Percentiles rank a stretch among this genome's conserved stretches.
Evolutionary conservation across 2,797 vertebrate species (phyloP).

Genomic region (Acanthurus lineatus): DNA sequence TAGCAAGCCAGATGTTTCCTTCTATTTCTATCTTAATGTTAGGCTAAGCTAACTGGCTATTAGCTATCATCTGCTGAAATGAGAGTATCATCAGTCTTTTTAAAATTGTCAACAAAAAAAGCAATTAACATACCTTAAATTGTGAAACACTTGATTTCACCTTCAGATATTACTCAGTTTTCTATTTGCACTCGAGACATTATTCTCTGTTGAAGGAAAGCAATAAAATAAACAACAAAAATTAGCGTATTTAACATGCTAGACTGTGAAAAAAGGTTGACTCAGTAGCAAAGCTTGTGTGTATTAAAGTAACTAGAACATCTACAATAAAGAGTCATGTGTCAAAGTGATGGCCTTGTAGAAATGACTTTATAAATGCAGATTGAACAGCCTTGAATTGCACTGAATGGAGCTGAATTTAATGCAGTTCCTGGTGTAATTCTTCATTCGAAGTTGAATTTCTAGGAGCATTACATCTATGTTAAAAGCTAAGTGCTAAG

Average conservation of each 20-base stretch:
- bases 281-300: conserved; percentile 18
- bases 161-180: background rate
- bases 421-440: background rate
- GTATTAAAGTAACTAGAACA: conserved; percentile 58
- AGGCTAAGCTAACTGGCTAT: no score
- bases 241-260: conserved; percentile 53
- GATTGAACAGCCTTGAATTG: background rate
- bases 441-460: conserved; percentile 14
- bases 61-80: no score
- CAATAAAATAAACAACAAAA: conserved; percentile 13
- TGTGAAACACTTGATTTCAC: background rate
- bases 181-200: conserved; percentile 16
- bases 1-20: no score
- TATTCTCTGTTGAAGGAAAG: conserved; percentile 27
- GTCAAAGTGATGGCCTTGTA: conserved; percentile 33
- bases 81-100: no score
- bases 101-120: background rate
- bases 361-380: conserved; percentile 20
- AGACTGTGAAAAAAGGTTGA: conserved; percentile 39
- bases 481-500: background rate
- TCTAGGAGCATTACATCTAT: background rate
- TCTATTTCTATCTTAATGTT: no score
- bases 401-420: background rate
- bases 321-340: conserved; percentile 30
- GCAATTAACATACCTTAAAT: background rate